A percentile compares a stretch with the other conserved stretches of the same genome.
These are phyloP conservation scores for Desmodus rotundus DNA, from an alignment of 2,113 vertebrate species.

Conservation along the genomic window DNA sequence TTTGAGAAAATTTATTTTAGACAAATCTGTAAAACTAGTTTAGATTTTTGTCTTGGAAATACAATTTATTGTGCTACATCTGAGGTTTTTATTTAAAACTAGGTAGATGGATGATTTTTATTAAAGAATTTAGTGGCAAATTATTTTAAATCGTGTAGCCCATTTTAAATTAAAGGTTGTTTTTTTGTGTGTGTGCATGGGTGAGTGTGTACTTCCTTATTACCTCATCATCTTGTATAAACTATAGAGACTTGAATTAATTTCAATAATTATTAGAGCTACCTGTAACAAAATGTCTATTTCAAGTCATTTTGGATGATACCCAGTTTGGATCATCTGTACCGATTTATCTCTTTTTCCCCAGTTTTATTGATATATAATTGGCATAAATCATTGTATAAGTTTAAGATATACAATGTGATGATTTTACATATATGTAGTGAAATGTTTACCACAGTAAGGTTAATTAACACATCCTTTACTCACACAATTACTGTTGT, in stretches of 20 bases:
- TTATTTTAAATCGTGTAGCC: background rate
- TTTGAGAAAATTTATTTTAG: slow-evolving; percentile 22
- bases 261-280: background rate
- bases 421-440: background rate
- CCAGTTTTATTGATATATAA: background rate
- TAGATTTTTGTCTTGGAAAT: slow-evolving; percentile 19
- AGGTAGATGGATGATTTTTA: background rate
- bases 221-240: background rate
- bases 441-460: background rate
- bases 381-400: background rate
- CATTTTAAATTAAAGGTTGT: background rate
- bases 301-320: background rate
- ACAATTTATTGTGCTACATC: background rate
- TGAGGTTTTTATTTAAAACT: slow-evolving; percentile 21
- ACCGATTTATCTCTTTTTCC: background rate
- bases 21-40: background rate
- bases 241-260: background rate
- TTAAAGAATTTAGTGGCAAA: slow-evolving; percentile 1
- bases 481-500: background rate
- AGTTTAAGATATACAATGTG: background rate
- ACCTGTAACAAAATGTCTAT: background rate
- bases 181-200: background rate
- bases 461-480: background rate
- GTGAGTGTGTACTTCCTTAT: background rate
- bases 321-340: background rate